Conservation (phyloP, 2,797 vertebrate species). For the Epinephelus coioides region DNA sequence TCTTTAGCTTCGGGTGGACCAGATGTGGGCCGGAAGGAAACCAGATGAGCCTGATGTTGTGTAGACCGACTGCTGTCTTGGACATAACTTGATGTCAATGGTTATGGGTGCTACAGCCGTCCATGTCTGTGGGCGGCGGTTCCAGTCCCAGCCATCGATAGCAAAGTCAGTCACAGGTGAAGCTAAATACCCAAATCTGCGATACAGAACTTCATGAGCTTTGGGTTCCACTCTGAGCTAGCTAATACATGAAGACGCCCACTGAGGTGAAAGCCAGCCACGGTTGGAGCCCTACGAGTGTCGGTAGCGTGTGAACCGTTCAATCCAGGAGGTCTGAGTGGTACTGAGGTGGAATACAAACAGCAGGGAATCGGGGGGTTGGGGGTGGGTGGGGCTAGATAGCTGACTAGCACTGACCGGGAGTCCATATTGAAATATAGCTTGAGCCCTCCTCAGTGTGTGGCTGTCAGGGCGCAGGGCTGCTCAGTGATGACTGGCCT, state of each 20-base stretch:
- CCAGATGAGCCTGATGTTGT: slow-evolving; percentile 8
- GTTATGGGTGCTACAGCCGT: slow-evolving; percentile 37
- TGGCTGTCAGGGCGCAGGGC: neutral
- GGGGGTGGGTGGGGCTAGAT: neutral
- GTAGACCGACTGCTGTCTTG: neutral
- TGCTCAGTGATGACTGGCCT: slow-evolving; percentile 15
- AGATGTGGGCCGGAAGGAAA: slow-evolving; percentile 15
- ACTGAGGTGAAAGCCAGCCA: slow-evolving; percentile 8
- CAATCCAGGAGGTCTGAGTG: slow-evolving; percentile 17
- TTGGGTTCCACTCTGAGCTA: slow-evolving; percentile 32
- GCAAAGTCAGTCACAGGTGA: slow-evolving; percentile 18
- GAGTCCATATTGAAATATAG: slow-evolving; percentile 37
- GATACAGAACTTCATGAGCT: neutral
- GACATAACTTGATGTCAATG: neutral
- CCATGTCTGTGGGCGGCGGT: slow-evolving; percentile 18
- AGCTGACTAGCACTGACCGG: slow-evolving; percentile 48
- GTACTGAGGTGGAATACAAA: slow-evolving; percentile 28
- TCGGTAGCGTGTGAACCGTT: slow-evolving; percentile 20
- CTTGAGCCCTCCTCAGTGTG: slow-evolving; percentile 26
- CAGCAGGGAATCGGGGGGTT: neutral
- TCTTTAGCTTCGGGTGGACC: slow-evolving; percentile 42
- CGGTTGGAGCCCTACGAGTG: slow-evolving; percentile 5
- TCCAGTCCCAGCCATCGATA: slow-evolving; percentile 16
- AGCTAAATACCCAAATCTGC: slow-evolving; percentile 15
- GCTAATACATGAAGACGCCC: neutral